These are phyloP conservation scores for Lasiurus borealis DNA, from an alignment of 2,113 vertebrate species.

Conservation along the genomic window DNA sequence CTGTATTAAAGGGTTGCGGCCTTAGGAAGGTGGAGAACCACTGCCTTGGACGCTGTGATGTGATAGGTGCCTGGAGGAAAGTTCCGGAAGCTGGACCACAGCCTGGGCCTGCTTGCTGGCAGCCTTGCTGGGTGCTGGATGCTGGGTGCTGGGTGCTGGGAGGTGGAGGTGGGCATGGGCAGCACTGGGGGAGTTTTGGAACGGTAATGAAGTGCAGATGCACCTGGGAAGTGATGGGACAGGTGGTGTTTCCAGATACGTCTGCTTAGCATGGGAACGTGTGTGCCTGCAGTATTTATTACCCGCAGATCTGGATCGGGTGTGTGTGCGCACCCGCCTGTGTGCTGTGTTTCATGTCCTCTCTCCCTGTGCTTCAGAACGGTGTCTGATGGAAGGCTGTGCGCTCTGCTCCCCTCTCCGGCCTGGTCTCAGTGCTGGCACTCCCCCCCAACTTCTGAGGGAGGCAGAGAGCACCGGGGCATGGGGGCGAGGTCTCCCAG, in stretches of 20 bases:
- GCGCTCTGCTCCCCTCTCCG: constrained; percentile 14
- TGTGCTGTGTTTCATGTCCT: constrained; percentile 64
- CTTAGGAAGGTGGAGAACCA: no score
- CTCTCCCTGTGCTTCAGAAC: background rate
- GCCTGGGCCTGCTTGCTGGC: background rate
- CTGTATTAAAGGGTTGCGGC: no score
- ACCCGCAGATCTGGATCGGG: background rate
- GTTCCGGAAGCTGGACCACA: constrained; percentile 18
- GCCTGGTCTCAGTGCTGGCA: background rate
- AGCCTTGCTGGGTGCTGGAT: background rate
- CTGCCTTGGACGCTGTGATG: constrained; percentile 31
- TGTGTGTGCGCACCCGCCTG: no score
- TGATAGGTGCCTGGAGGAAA: constrained; percentile 16
- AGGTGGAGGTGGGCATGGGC: background rate
- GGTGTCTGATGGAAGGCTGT: constrained; percentile 27
- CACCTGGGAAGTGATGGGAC: background rate
- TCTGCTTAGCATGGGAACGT: background rate
- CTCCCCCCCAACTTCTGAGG: constrained; percentile 12
- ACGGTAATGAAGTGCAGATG: background rate
- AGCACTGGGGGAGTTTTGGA: constrained; percentile 36
- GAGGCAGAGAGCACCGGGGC: background rate
- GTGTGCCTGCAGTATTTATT: no score
- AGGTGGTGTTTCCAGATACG: constrained; percentile 21
- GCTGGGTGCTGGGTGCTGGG: no score
- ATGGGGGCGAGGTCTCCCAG: background rate